Evolutionary conservation across 1,140 invertebrate genomes (phyloP).

Genomic region (Scaptomyza hsui): DNA sequence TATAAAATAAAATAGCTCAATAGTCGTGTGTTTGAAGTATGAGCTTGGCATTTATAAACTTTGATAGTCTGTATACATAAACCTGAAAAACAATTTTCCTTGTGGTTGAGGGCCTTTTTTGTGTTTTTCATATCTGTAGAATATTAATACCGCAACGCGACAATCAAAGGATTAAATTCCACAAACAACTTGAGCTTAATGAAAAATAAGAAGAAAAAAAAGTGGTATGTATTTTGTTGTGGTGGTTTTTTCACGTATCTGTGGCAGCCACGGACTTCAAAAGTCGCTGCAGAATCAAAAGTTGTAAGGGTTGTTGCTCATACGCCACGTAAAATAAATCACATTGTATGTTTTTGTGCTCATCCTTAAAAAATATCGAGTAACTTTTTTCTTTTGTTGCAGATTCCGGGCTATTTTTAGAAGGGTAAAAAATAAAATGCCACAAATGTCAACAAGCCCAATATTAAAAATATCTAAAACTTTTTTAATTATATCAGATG

Average conservation of each 20-base stretch:
- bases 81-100: neutral
- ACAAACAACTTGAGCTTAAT: neutral
- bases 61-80: neutral
- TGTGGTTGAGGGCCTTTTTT: neutral
- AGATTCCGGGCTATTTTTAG: neutral
- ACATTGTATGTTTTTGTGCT: conserved; percentile 5
- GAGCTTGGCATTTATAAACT: neutral
- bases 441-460: conserved; percentile 2
- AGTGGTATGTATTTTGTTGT: neutral
- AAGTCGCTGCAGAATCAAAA: neutral
- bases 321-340: conserved; percentile 6
- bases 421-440: neutral
- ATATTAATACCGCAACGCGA: neutral
- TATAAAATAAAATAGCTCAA: neutral
- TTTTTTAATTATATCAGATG: neutral
- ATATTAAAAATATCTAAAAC: conserved; percentile 5
- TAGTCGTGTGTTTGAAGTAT: neutral
- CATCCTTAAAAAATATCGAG: neutral
- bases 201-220: no score
- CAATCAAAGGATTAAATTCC: conserved; percentile 5
- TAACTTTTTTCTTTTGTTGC: neutral
- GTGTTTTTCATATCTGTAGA: neutral
- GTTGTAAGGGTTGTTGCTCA: conserved; percentile 3
- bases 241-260: neutral
- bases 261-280: neutral